A percentile compares a stretch with the other conserved stretches of the same genome.
Evolutionary conservation across 2,888 invertebrate genomes (phyloP).

Genomic region (Piscicola geometra): DNA sequence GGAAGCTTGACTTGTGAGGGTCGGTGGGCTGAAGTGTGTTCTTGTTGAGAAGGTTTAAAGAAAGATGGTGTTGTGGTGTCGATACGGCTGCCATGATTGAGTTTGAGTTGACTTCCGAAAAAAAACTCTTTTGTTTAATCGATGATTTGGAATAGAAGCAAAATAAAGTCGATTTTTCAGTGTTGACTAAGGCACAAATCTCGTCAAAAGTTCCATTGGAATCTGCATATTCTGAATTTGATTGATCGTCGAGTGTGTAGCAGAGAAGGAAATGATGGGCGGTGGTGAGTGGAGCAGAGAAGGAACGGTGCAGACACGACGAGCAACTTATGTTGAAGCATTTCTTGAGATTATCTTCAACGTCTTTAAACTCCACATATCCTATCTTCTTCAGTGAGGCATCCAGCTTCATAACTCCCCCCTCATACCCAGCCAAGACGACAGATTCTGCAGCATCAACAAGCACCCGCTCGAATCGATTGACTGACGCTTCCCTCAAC

Average conservation of each 20-base stretch:
- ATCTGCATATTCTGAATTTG: not conserved
- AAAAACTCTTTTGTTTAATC: too few relatives aligned
- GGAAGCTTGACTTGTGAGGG: too few relatives aligned
- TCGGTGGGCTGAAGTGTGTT: too few relatives aligned
- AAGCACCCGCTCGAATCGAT: too few relatives aligned
- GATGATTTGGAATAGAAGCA: too few relatives aligned
- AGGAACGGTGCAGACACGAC: not conserved
- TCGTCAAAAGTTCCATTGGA: not conserved
- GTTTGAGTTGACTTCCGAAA: too few relatives aligned
- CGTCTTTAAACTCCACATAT: not conserved
- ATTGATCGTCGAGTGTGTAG: not conserved
- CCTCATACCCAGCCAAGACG: not conserved
- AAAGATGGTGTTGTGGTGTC: too few relatives aligned
- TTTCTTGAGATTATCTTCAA: not conserved
- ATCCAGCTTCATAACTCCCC: not conserved
- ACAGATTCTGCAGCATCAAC: not conserved
- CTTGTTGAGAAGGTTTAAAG: too few relatives aligned
- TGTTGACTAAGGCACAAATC: not conserved
- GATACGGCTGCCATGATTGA: too few relatives aligned
- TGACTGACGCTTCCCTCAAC: too few relatives aligned
- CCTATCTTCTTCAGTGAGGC: not conserved
- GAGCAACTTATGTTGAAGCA: too few relatives aligned
- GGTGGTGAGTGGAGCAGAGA: not conserved
- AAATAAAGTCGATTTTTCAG: not conserved
- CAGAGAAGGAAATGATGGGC: not conserved